Evolutionary conservation across 1,140 invertebrate species (phyloP).

Genomic region (Lutraria rhynchaena): DNA sequence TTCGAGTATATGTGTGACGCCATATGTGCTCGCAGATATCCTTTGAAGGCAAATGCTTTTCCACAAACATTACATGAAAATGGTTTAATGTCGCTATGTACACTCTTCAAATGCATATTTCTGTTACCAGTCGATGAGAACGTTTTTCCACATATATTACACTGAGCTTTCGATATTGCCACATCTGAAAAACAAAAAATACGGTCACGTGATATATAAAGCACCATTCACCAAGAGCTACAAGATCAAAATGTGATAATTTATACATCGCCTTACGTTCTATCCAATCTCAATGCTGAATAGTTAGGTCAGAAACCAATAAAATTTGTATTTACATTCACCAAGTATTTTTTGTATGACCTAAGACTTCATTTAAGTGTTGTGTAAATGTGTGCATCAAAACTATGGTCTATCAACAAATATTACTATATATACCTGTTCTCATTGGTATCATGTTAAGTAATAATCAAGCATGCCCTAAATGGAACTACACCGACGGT

Average conservation of each 20-base stretch:
- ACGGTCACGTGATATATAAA: neutral
- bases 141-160: slow-evolving; percentile 17
- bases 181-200: neutral
- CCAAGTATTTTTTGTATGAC: no score
- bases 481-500: no score
- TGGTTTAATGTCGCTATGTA: neutral
- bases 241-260: neutral
- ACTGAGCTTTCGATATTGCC: neutral
- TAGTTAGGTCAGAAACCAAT: neutral
- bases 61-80: slow-evolving; percentile 89
- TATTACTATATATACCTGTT: no score
- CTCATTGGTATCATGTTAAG: no score
- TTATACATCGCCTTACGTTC: neutral
- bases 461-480: no score
- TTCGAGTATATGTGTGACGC: slow-evolving; percentile 4
- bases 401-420: no score
- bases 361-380: no score
- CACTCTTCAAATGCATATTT: slow-evolving; percentile 2
- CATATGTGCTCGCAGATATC: slow-evolving; percentile 29
- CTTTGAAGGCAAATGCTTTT: slow-evolving; percentile 54
- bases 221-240: neutral
- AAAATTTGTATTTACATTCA: neutral
- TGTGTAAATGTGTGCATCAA: no score
- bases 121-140: slow-evolving; percentile 14
- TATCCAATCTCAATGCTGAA: neutral